Base-by-base conservation (phyloP, 2,888 invertebrate genomes). In the Sinhomidia bicolor region DNA sequence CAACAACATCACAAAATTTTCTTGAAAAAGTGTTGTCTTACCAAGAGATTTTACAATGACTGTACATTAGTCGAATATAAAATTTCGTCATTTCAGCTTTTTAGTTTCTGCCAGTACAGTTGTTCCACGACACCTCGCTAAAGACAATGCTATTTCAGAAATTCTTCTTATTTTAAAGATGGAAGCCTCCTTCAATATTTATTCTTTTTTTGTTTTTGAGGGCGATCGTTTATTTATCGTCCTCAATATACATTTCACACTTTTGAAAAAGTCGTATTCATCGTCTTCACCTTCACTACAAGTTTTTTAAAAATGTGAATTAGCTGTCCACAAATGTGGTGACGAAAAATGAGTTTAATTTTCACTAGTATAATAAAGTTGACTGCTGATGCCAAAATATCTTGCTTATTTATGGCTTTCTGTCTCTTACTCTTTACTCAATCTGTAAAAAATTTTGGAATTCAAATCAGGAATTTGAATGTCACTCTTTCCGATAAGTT, bases 381-480 rank as follows among this genome's bases (percentile, higher is more conserved):
- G 68, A 68, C 41, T 71, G 71, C 44, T 41, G 41, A 44, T 44
- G 41, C 44, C 44, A 41, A 29, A 41, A 71, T 41, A 71, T 71
- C 71, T 71, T 71, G 71, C 71, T 71, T 71, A 17, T 68, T 57
- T 7, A 71, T 44, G 44, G 20, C 71, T 71, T 71, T 71, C 71
- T 71, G 71, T 71, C 41, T 44, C 36, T 36, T 36, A 36, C 36
- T 36, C 36, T 41, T 36, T 29, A 71, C 44, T 71, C n/a, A n/a
- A 32, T 29, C n/a, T 62, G 12, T 20, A 44, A 44, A 44, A 20
- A 20, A 44, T 3, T 71, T 44, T 71, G 17, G 10, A n/a, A 17
- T 3, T 14, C 7, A 12, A 23, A 41, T 44, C 41, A 71, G 23
- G 17, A 71, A 44, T 71, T 71, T 71, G 32, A 41, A 4, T 71